Evolutionary conservation across 2,797 vertebrate species (phyloP), one percentile per base, ranked within the genome.

Genomic region (Coracias cyanogaster): DNA sequence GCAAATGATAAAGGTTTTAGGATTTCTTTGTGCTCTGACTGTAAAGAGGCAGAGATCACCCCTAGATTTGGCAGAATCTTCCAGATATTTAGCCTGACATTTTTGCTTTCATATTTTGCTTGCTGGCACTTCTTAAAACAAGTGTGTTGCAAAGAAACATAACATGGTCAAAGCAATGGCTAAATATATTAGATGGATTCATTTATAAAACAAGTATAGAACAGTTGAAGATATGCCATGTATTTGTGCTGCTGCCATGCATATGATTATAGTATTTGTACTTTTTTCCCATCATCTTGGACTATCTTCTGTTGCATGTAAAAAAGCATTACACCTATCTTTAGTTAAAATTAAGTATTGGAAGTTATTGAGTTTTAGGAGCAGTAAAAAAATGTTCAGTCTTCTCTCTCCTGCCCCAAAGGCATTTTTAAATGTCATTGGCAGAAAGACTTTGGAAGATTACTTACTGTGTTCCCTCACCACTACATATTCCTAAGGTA

Each of bases 401-500:
- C n/a, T 92, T 71, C 33, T 82, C 57, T 93, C 11, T 8, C 18
- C 21, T 73, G 22, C 46, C 57, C 18, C 65, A 72, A 76, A 93
- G 55, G 19, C 35, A 78, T 77, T 91, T 89, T 93, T 46, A 82
- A 80, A 67, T 85, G 60, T 51, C 31, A 74, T 64, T 91, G 84
- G 24, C 81, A 89, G 86, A 87, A 94, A 64, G 55, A 62, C 11
- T 86, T 79, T 35, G 64, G 74, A 62, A 72, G 46, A 64, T 80
- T 84, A 84, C 90, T 96, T 93, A 54, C 60, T 67, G 31, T 92
- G 28, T 78, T 93, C 31, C 48, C 48, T 92, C 37, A 39, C 12
- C 26, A 29, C 46, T 39, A 24, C 18, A 9, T 31, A 20, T 51
- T 74, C 31, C 43, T 73, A 51, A 73, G 11, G 10, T 69, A 64